Base-by-base conservation (phyloP, 2,888 invertebrate genomes). In the Tachystola acroxantha region DNA sequence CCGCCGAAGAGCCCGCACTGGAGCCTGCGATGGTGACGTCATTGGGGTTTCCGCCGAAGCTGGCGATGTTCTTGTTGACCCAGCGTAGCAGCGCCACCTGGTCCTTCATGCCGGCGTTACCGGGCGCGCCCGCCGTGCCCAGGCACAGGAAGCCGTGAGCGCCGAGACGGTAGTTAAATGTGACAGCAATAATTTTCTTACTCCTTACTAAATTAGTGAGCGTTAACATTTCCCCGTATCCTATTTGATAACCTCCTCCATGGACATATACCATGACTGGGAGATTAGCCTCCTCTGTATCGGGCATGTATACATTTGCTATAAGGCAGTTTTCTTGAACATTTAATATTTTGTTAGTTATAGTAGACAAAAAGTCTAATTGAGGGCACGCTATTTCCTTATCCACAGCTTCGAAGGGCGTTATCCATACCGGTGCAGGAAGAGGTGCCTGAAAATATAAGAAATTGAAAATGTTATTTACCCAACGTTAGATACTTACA, bases 111-210 rank as follows among this genome's bases (percentile, higher is more conserved):
- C 78, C 85, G 31, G 80, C 80, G 28, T 85, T 86, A 2, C 85
- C 85, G 3, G 85, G 84, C 0, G 75, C 85, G 40, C 79, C 81
- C 50, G 78, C 65, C 3, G 69, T 81, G 3, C 74, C 71, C 6
- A 85, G 60, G 48, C 85, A 84, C 10, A 73, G 45, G 37, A 84
- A 86, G 1, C 85, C 85, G 9, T 84, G 53, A 1, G 64, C 63
- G 13, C 82, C 81, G 33, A 86, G 61, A 48, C 85, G 72, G 46
- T 86, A 86, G 45, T 84, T 80, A 43, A 86, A 75, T 1, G 84
- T 80, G 0, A 84, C 75, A 45, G 85, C 28, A 38, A 86, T 76
- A 0, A 84, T 72, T 10, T 75, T 68, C 29, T 76, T 67, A 43
- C 65, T 64, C 9, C 80, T 64, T 34, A 85, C 48, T 43, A 76